These are phyloP conservation scores for Peromyscus californicus DNA, from an alignment of 2,113 vertebrate genomes.

Conservation along the genomic window DNA sequence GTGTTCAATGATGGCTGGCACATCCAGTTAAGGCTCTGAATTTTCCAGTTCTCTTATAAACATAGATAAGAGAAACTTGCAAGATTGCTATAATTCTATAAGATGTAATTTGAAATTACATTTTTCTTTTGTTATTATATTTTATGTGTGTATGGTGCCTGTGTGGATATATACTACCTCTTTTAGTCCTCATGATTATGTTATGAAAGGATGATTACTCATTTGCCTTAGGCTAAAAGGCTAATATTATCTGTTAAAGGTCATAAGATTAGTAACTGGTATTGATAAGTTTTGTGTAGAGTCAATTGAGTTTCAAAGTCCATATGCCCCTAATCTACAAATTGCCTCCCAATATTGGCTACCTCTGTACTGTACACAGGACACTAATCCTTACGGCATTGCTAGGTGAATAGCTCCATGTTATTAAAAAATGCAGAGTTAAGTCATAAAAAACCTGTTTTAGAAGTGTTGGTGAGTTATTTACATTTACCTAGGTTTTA, in stretches of 20 bases:
- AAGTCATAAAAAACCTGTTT: neutral
- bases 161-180: neutral
- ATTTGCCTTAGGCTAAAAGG: too few species aligned
- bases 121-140: neutral
- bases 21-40: neutral
- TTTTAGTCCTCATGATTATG: neutral
- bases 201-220: neutral
- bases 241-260: neutral
- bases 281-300: neutral
- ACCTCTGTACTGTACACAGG: neutral
- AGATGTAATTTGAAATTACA: neutral
- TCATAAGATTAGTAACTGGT: neutral
- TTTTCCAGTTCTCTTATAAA: neutral
- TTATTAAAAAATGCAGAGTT: neutral
- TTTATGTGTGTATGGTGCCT: neutral
- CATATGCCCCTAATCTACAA: too few species aligned
- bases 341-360: neutral
- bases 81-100: neutral
- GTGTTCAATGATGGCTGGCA: neutral
- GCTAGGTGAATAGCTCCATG: neutral
- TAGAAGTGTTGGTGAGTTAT: neutral
- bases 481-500: neutral
- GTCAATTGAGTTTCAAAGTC: neutral
- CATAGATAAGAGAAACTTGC: neutral
- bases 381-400: neutral